A percentile compares a stretch with the other conserved stretches of the same genome.
Evolutionary conservation across 2,888 invertebrate genomes (phyloP).

Genomic region (Oxycera nigricornis): DNA sequence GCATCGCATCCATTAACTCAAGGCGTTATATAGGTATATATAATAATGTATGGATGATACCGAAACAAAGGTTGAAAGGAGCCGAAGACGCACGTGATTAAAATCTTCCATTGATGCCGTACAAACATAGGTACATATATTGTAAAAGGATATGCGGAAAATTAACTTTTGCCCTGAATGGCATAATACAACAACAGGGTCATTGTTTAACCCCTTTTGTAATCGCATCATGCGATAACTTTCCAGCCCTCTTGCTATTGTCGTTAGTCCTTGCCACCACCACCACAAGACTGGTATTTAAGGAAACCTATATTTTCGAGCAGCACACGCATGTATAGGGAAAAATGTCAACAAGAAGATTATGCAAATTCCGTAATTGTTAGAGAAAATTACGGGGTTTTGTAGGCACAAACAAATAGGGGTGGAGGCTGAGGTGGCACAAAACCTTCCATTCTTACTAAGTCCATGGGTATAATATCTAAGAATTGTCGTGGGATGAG

Average conservation of each 20-base stretch:
- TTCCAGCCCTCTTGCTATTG: neutral
- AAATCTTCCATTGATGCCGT: slow-evolving; percentile 6
- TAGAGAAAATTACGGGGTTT: slow-evolving; percentile 31
- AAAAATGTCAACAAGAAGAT: slow-evolving; percentile 41
- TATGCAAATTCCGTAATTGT: slow-evolving; percentile 41
- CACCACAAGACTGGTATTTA: slow-evolving; percentile 8
- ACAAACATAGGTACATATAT: neutral
- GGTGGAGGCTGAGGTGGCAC: too few relatives aligned
- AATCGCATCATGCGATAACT: neutral
- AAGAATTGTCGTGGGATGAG: neutral
- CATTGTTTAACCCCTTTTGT: slow-evolving; percentile 13
- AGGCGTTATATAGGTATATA: neutral
- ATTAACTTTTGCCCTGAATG: slow-evolving; percentile 19
- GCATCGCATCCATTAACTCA: neutral
- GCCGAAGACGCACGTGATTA: slow-evolving; percentile 1
- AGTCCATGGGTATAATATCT: neutral
- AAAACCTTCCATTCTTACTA: neutral
- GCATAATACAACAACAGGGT: slow-evolving; percentile 18
- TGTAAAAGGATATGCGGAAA: slow-evolving; percentile 5
- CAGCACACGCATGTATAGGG: slow-evolving; percentile 37
- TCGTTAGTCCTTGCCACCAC: neutral
- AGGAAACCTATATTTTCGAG: slow-evolving; percentile 7
- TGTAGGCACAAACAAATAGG: slow-evolving; percentile 20
- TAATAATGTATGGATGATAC: neutral
- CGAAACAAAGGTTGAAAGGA: neutral